Evolutionary conservation across 2,888 invertebrate genomes (phyloP).

Genomic region (Miltochrista miniata): DNA sequence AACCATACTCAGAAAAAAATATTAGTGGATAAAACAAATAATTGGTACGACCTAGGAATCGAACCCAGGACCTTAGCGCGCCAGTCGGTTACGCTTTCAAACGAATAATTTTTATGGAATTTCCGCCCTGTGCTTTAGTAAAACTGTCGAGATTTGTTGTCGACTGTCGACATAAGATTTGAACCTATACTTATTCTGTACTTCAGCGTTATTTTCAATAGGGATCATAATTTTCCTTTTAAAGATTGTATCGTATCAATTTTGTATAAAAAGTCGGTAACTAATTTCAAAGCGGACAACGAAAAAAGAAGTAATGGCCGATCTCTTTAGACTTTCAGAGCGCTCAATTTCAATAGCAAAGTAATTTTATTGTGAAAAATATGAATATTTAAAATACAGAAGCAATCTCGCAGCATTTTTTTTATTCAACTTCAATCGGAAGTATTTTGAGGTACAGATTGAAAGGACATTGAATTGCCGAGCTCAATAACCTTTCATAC

Average conservation of each 20-base stretch:
- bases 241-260: slow-evolving; percentile 32
- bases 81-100: too few relatives aligned
- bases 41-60: too few relatives aligned
- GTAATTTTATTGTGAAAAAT: slow-evolving; percentile 29
- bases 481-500: not conserved
- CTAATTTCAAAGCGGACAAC: slow-evolving; percentile 36
- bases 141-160: too few relatives aligned
- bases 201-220: slow-evolving; percentile 6
- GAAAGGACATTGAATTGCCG: not conserved
- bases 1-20: too few relatives aligned
- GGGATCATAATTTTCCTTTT: slow-evolving; percentile 23
- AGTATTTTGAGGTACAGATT: slow-evolving; percentile 9
- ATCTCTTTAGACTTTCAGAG: slow-evolving; percentile 27
- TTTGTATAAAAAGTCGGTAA: slow-evolving; percentile 25
- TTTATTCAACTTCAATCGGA: slow-evolving; percentile 13
- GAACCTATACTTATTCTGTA: too few relatives aligned
- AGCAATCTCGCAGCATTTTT: slow-evolving; percentile 18
- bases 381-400: slow-evolving; percentile 18
- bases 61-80: too few relatives aligned
- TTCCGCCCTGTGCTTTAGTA: too few relatives aligned
- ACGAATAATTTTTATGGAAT: too few relatives aligned
- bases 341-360: slow-evolving; percentile 31
- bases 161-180: too few relatives aligned
- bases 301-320: slow-evolving; percentile 27
- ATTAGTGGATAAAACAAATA: too few relatives aligned